These are phyloP conservation scores for Glyphotaelius pellucidus DNA, from an alignment of 2,888 invertebrate species.

Conservation along the genomic window DNA sequence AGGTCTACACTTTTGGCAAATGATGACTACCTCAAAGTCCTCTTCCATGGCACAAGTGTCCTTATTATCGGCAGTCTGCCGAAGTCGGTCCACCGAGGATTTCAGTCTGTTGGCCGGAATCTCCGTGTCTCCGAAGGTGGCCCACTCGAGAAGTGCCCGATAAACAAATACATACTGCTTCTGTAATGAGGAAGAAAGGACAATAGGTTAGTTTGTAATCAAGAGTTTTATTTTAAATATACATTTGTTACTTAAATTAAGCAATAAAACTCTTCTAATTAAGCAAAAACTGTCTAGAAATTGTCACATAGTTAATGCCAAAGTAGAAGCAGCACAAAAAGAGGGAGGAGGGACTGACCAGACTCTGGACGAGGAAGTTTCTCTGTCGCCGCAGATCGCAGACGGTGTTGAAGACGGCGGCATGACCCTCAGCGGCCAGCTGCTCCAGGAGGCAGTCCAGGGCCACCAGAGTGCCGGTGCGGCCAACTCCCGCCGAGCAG, in stretches of 20 bases:
- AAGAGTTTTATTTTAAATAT: not conserved
- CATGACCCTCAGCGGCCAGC: conserved; percentile 87
- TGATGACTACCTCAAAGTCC: conserved; percentile 86
- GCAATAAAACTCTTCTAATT: no score
- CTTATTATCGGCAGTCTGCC: conserved; percentile 82
- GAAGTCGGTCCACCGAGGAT: conserved; percentile 83
- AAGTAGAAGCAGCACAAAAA: not conserved
- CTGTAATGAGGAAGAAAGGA: conserved; percentile 73
- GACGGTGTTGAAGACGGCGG: conserved; percentile 93
- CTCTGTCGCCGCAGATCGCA: conserved; percentile 92
- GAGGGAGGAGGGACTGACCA: conserved; percentile 75
- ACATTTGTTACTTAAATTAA: no score
- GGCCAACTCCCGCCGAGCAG: conserved; percentile 95
- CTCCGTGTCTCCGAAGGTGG: conserved; percentile 95
- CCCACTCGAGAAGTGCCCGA: conserved; percentile 93
- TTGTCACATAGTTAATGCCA: no score
- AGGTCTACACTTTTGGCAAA: not conserved
- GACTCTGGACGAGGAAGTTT: conserved; percentile 95
- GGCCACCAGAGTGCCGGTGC: conserved; percentile 96
- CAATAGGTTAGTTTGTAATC: not conserved
- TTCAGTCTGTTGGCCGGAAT: conserved; percentile 85
- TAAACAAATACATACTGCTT: conserved; percentile 98
- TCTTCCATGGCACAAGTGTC: conserved; percentile 88
- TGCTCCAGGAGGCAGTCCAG: conserved; percentile 94
- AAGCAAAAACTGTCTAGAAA: no score